Base-by-base conservation (phyloP, 1,140 invertebrate species). In the Plodia interpunctella region DNA sequence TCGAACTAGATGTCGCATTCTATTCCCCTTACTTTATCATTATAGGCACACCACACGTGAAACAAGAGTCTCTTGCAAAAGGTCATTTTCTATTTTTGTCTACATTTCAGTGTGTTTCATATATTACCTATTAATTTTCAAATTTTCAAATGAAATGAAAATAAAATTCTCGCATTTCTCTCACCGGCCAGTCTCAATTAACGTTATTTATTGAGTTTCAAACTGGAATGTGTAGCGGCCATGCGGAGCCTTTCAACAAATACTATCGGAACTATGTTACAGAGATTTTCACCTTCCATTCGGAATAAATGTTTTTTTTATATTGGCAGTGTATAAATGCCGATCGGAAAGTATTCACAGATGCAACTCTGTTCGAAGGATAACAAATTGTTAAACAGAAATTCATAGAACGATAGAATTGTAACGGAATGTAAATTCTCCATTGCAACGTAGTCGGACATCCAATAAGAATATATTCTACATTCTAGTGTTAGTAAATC, bases 231-330 rank as follows among this genome's bases (percentile, higher is more conserved):
- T 32, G 28, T 50, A 13, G 20, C n/a, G 11, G 49, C 49, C 6
- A 57, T 50, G 38, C 49, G 18, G 4, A 11, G n/a, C 2, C 15
- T 50, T 58, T 58, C 49, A 11, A 58, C 15, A n/a, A 58, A 19
- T 11, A 10, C 44, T 5, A 44, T 44, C 38, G 38, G n/a, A 44
- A 44, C n/a, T 15, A 44, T 44, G 38, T 44, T 3, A 15, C 38
- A 15, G 5, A 44, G 15, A 4, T 44, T 35, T 44, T 44, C 38
- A 44, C 38, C 38, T 44, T n/a, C 15, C 15, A 44, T 44, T 44
- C 15, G 38, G 15, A 15, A 44, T 44, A 44, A 44, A 44, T 44
- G 13, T 10, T 44, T 44, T 44, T 44, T 44, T 44, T 44, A 2
- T 10, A n/a, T 5, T 4, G 0, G 15, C 2, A 44, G 15, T 3